phyloP scores from a whole-genome alignment of 2,888 invertebrate genomes.

The Trisateles emortualis region DNA sequence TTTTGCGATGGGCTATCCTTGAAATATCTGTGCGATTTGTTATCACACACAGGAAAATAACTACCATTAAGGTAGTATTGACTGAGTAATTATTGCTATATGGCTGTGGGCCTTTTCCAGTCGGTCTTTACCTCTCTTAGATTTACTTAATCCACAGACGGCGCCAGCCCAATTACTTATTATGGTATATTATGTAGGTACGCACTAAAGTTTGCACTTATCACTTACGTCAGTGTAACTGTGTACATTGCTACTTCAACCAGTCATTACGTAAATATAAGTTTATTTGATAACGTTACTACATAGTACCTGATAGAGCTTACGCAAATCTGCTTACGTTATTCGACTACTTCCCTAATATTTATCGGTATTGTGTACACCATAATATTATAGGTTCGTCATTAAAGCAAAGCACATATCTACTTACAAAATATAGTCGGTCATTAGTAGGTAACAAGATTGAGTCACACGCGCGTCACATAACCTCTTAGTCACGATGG shows the following conservation, averaged over 20 bases:
- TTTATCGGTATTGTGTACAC: conserved; percentile 15
- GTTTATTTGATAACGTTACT: conserved; percentile 4
- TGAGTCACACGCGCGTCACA: conserved; percentile 68
- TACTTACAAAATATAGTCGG: conserved; percentile 21
- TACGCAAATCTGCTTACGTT: background rate
- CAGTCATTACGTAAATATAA: background rate
- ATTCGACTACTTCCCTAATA: background rate
- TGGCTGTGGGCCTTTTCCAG: no score
- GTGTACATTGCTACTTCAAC: background rate
- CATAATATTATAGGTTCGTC: conserved; percentile 41
- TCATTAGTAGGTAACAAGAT: conserved; percentile 63
- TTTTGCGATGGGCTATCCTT: no score
- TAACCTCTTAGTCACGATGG: conserved; percentile 57
- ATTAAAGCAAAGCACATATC: conserved; percentile 42
- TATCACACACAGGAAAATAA: no score
- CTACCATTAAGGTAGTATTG: no score
- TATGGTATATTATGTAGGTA: background rate
- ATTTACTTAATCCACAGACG: no score
- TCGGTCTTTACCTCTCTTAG: no score
- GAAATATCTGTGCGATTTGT: no score
- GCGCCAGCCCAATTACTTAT: no score
- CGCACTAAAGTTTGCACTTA: conserved; percentile 8
- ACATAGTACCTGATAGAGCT: background rate
- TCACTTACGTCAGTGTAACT: background rate
- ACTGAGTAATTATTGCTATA: no score